Base-by-base conservation (phyloP, 1,140 invertebrate species). In the Anagrus nilaparvatae region DNA sequence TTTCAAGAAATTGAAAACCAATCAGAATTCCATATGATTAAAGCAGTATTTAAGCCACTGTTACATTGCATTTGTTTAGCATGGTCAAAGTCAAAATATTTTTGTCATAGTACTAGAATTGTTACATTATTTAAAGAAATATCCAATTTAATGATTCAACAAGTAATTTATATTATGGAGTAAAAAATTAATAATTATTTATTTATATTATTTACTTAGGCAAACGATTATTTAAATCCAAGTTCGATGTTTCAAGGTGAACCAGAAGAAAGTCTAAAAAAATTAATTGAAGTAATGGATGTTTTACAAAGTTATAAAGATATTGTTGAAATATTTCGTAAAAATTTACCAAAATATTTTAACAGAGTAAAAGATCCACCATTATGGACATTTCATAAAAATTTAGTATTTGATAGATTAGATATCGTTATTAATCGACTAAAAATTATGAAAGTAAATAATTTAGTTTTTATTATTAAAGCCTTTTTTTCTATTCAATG, bases 1-100 rank as follows among this genome's bases (percentile, higher is more conserved):
- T 75, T 92, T 49, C 76, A 82, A 33, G 73, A 70, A 19, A 76
- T 90, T 36, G 82, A 89, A 54, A 75, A 73, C 23, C 3, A 47
- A 16, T 71, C 65, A 0, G 78, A 82, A 28, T 81, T 89, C 51
- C 61, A 69, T 16, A 79, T 87, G 25, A 62, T 76, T 3, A 61
- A 69, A 17, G 31, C 61, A 3, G 66, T 77, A 13, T 69, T 93
- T 23, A 73, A 77, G 34, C 76, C 79, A 0, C 60, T 88, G 24
- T 48, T 77, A 46, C 78, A 91, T 50, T 80, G 77, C n/a, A 72
- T 92, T 5, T 86, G 85, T 38, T 62, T 91, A 4, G 67, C 88
- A 8, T 94, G 89, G 89, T 76, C 79, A 1, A 78, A 84, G 54
- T 92, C 86, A 0, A 75, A 79, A 49, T 84, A 89, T 58, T 93